These are phyloP conservation scores for Zenarchopterus dispar DNA, from an alignment of 2,797 vertebrate genomes.

Conservation along the genomic window DNA sequence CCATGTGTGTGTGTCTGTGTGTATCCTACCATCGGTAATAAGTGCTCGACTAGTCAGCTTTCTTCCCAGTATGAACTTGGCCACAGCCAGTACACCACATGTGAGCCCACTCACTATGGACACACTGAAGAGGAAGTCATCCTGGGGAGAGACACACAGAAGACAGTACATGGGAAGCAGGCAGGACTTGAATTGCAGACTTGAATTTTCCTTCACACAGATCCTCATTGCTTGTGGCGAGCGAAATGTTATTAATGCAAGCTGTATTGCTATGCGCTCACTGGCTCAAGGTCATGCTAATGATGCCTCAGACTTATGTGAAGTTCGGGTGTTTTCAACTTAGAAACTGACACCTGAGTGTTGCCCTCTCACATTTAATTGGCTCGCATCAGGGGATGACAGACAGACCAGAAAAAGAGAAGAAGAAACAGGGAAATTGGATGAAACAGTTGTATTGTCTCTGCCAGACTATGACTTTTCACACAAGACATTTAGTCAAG, in stretches of 20 bases:
- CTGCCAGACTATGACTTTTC: background rate
- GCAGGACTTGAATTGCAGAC: background rate
- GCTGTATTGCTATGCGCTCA: conserved; percentile 7
- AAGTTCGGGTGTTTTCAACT: conserved; percentile 26
- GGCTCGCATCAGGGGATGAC: conserved; percentile 11
- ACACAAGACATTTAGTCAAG: background rate
- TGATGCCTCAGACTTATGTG: conserved; percentile 21
- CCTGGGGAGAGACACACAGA: conserved; percentile 74
- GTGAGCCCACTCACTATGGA: conserved; percentile 94
- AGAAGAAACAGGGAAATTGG: conserved; percentile 2
- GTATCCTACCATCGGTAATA: conserved; percentile 90
- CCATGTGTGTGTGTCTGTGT: conserved; percentile 18
- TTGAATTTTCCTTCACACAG: conserved; percentile 14
- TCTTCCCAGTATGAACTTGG: conserved; percentile 96
- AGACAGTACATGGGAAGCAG: background rate
- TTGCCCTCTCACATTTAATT: conserved; percentile 51
- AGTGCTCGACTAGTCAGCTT: conserved; percentile 95
- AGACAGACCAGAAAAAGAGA: conserved; percentile 2
- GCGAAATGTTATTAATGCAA: conserved; percentile 40
- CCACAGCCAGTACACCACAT: conserved; percentile 89
- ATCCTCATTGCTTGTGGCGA: conserved; percentile 31
- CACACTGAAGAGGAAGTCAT: conserved; percentile 95
- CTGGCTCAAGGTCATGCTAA: conserved; percentile 46
- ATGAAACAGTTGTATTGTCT: background rate
- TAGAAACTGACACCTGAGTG: conserved; percentile 12